Evolutionary conservation across 92 coral and sea anemone genomes (phyloP).

Genomic region (Siderastrea radians): DNA sequence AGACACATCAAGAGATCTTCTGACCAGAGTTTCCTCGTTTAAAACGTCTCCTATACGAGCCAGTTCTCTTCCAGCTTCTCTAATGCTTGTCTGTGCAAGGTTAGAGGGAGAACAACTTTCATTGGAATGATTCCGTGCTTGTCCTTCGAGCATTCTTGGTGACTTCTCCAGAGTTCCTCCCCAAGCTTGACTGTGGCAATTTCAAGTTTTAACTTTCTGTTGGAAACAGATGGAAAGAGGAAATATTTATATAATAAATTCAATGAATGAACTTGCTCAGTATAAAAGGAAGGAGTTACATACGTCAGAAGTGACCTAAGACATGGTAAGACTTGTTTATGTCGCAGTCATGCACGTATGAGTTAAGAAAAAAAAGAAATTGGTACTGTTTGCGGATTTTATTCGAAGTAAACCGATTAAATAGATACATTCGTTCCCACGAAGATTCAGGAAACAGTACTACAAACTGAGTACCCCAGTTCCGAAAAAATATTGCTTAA

Average conservation of each 20-base stretch:
- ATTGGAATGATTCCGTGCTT: not conserved
- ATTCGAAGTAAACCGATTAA: slow-evolving; percentile 19
- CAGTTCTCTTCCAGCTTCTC: slow-evolving; percentile 37
- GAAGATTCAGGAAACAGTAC: not conserved
- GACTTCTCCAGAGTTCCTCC: not conserved
- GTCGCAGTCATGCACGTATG: not conserved
- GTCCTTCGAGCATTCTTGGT: not conserved
- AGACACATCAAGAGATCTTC: not conserved
- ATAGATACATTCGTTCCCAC: not conserved
- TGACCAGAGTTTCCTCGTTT: slow-evolving; percentile 11
- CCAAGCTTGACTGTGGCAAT: not conserved
- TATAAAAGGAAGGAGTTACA: not conserved
- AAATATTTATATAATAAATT: not conserved
- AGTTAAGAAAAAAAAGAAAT: not conserved
- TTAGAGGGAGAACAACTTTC: not conserved
- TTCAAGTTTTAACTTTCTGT: not conserved
- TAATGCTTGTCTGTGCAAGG: not conserved
- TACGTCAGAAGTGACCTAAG: not conserved
- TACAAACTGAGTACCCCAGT: not conserved
- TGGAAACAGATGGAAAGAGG: not conserved
- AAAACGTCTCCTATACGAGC: slow-evolving; percentile 44
- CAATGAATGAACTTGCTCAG: not conserved
- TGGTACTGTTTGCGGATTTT: not conserved
- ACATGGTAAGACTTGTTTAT: not conserved
- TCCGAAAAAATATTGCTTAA: not conserved